Evolutionary conservation across 1,140 invertebrate species (phyloP).

Genomic region (Ctenoplectra terminalis): DNA sequence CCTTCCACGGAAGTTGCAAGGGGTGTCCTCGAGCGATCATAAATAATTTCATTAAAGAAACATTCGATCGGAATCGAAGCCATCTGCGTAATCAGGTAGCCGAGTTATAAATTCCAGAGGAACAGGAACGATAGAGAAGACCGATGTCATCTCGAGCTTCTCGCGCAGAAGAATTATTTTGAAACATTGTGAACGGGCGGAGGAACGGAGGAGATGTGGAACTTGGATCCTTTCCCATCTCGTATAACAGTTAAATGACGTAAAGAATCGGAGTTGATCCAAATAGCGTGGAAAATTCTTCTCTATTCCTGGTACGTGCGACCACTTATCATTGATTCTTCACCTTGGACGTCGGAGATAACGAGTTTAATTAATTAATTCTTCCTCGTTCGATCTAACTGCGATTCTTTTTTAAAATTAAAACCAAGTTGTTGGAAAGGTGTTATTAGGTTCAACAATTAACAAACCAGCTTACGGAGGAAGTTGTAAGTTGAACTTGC

Average conservation of each 20-base stretch:
- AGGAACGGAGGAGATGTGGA: background rate
- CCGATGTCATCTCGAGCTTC: too few relatives aligned
- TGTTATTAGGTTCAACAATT: too few relatives aligned
- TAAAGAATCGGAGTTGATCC: conserved; percentile 34
- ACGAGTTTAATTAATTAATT: too few relatives aligned
- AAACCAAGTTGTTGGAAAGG: too few relatives aligned
- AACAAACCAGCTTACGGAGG: too few relatives aligned
- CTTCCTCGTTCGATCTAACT: too few relatives aligned
- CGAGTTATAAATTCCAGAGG: conserved; percentile 34
- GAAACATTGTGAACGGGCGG: conserved; percentile 49
- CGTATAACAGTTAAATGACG: conserved; percentile 36
- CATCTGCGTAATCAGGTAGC: background rate
- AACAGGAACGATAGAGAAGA: too few relatives aligned
- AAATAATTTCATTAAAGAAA: conserved; percentile 20
- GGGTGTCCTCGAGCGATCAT: background rate
- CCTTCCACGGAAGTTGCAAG: background rate
- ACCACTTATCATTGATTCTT: too few relatives aligned
- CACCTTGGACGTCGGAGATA: too few relatives aligned
- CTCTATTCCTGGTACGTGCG: background rate
- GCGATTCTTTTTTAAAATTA: too few relatives aligned
- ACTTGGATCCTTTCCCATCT: conserved; percentile 56
- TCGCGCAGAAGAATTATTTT: conserved; percentile 53
- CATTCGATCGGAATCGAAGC: background rate
- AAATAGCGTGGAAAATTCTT: conserved; percentile 49
- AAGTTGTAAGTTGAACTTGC: too few relatives aligned